phyloP scores from a whole-genome alignment of 1,140 invertebrate species.

The Tyrophagus putrescentiae region DNA sequence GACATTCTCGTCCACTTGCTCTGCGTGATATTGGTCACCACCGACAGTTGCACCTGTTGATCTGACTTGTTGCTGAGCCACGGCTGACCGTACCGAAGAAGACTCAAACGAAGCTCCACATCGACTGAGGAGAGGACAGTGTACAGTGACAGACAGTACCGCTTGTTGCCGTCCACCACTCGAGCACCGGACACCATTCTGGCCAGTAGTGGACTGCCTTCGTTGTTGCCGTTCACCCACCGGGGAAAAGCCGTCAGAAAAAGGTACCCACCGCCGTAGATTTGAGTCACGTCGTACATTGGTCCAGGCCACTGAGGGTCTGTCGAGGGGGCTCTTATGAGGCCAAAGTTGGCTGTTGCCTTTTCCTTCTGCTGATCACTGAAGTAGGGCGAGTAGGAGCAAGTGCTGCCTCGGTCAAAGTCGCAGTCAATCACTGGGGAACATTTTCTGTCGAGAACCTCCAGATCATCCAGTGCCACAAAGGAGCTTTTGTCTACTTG shows the following conservation, averaged over 20 bases:
- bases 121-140: background rate
- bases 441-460: slow-evolving; percentile 21
- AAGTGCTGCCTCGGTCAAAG: slow-evolving; percentile 22
- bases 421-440: slow-evolving; percentile 21
- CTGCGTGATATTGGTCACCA: background rate
- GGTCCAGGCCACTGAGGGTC: slow-evolving; percentile 10
- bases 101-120: background rate
- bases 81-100: background rate
- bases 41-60: background rate
- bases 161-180: background rate
- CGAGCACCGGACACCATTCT: background rate
- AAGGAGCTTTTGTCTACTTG: background rate
- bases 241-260: background rate
- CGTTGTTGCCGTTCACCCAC: background rate
- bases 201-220: slow-evolving; percentile 29
- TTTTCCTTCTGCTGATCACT: background rate
- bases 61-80: background rate
- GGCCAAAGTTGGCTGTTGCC: background rate
- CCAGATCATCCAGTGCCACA: slow-evolving; percentile 25
- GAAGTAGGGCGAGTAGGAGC: background rate
- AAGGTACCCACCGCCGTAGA: slow-evolving; percentile 2
- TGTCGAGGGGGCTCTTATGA: background rate
- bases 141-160: background rate
- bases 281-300: background rate
- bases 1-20: background rate